These are phyloP conservation scores for Pandion haliaetus DNA, from an alignment of 2,113 vertebrate genomes.

Conservation along the genomic window DNA sequence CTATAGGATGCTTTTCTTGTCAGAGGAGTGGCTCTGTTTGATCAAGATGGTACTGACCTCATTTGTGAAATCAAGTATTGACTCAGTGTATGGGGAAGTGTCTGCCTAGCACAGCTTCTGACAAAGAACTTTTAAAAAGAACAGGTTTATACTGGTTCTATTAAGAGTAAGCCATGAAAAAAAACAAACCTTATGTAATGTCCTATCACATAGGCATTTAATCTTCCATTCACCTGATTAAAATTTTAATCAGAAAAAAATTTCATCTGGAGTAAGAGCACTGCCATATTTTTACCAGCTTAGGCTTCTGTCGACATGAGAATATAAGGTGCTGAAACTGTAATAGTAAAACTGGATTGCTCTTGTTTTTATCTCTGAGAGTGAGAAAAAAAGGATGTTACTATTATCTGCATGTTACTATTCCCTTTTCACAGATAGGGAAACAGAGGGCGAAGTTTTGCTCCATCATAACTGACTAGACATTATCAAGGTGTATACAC, in stretches of 20 bases:
- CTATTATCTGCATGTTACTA: not conserved
- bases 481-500: not conserved
- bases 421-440: not conserved
- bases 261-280: not conserved
- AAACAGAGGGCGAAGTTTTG: not conserved
- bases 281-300: not conserved
- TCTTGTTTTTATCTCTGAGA: not conserved
- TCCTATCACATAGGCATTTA: not conserved
- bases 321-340: not conserved
- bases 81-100: not conserved
- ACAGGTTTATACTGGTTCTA: not conserved
- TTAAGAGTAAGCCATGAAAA: not conserved
- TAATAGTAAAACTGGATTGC: not conserved
- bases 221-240: not conserved
- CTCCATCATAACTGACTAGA: not conserved
- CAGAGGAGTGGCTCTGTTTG: not conserved
- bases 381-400: not conserved
- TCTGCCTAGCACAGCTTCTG: not conserved
- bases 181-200: not conserved
- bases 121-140: not conserved
- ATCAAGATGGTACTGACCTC: constrained; percentile 50
- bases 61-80: constrained; percentile 17
- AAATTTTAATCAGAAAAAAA: not conserved
- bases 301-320: not conserved
- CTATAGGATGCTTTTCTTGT: constrained; percentile 37